Percentiles rank a stretch among this genome's conserved stretches.
Evolutionary conservation across 92 coral and sea anemone species (phyloP).

Genomic region (Scolanthus callimorphus): DNA sequence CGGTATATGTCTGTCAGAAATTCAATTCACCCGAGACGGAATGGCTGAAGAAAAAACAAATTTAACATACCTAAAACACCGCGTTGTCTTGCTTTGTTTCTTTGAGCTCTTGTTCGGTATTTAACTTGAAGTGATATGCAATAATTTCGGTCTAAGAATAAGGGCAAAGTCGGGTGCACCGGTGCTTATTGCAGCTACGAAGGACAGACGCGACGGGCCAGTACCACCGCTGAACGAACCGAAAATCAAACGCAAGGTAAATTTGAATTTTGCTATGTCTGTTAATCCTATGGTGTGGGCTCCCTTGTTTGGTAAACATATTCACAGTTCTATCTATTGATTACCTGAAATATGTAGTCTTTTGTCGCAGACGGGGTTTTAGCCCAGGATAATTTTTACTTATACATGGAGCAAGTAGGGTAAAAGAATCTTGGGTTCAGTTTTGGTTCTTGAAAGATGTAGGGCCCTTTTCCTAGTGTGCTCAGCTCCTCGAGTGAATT

Average conservation of each 20-base stretch:
- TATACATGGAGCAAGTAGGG: neutral
- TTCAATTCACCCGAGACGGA: conserved; percentile 64
- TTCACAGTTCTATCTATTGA: conserved; percentile 40
- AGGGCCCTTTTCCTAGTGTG: neutral
- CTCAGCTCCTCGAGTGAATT: neutral
- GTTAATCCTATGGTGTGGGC: conserved; percentile 43
- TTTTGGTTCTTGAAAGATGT: neutral
- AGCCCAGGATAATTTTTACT: neutral
- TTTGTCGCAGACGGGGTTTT: neutral
- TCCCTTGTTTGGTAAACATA: conserved; percentile 45
- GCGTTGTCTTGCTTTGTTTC: conserved; percentile 51
- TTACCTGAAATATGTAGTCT: neutral
- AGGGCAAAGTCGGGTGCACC: no score
- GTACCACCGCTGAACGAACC: conserved; percentile 26
- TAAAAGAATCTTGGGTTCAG: no score
- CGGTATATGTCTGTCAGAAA: conserved; percentile 68
- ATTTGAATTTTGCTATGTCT: conserved; percentile 42
- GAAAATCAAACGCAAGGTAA: conserved; percentile 34
- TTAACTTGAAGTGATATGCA: conserved; percentile 1
- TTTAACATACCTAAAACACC: conserved; percentile 77
- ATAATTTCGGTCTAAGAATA: no score
- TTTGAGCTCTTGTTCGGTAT: conserved; percentile 19
- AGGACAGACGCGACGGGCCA: no score
- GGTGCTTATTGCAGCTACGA: no score
- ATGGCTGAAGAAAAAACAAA: conserved; percentile 83